Base-by-base conservation (phyloP, 2,113 vertebrate genomes). In the Noturus placidus region DNA sequence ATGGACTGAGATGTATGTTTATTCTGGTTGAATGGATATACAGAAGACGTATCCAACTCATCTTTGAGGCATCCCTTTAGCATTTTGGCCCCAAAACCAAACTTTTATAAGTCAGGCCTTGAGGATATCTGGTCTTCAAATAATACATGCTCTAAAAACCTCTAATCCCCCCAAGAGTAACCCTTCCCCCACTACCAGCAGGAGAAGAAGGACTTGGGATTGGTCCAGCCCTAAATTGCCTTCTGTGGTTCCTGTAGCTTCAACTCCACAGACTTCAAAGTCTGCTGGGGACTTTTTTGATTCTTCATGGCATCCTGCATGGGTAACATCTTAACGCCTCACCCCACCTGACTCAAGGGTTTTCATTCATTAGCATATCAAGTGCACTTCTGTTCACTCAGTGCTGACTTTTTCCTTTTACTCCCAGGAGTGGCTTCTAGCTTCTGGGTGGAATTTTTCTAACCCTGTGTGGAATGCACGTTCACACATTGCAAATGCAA, bases 191-290 rank as follows among this genome's bases (percentile, higher is more conserved):
- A 42, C 38, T 52, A 81, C 3, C 33, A 83, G 72, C 33, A 77
- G 42, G 27, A 38, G 86, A 35, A 76, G 86, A 76, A 33, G 70
- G 72, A 84, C 88, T 85, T 90, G 87, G 78, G 57, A 78, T 87
- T 77, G 59, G 85, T 87, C 84, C 85, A 93, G 91, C 84, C 84
- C 77, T 88, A 77, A 79, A 85, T 86, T 76, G 83, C 84, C 76
- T 74, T 88, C 89, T 87, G 90, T 87, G 92, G 83, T 89, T 90
- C 89, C 86, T 2, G n/a, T 91, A 84, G 85, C 81, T 89, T 88
- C 91, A 84, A 38, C 90, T 91, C 89, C 87, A 84, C 89, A 90
- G 76, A 83, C 82, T 92, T 42, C 69, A 87, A 85, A 91, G 86
- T 63, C 87, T 84, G 84, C 87, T 72, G 78, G 86, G 84, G 46